Percentiles rank a stretch among this genome's conserved stretches.
phyloP scores from a whole-genome alignment of 2,888 invertebrate genomes.

The Chrysomela aeneicollis region DNA sequence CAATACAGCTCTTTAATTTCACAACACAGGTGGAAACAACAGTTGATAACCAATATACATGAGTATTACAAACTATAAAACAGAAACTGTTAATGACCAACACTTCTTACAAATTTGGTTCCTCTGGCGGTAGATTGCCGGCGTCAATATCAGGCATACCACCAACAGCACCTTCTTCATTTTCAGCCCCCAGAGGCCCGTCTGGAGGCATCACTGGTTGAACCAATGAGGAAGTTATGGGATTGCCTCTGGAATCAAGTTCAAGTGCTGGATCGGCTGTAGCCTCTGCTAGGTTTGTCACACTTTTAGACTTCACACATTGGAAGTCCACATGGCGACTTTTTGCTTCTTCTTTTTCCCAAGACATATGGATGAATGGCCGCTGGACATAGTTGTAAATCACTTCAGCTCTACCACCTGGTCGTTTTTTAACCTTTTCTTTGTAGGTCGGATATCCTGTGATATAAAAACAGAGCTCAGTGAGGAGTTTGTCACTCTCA shows the following conservation, averaged over 20 bases:
- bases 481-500: neutral
- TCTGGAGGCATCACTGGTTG: conserved; percentile 44
- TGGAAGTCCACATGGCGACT: conserved; percentile 99
- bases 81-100: conserved; percentile 39
- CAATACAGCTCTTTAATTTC: too few relatives aligned
- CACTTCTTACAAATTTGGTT: conserved; percentile 35
- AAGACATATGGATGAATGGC: conserved; percentile 98
- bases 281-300: conserved; percentile 95
- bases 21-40: too few relatives aligned
- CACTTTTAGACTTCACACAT: conserved; percentile 97
- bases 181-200: conserved; percentile 51
- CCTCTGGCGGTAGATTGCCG: conserved; percentile 40
- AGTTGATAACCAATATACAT: too few relatives aligned
- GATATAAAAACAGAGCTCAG: neutral
- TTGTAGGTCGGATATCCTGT: conserved; percentile 96
- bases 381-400: conserved; percentile 99
- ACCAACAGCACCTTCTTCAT: conserved; percentile 59
- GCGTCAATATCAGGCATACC: conserved; percentile 45
- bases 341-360: conserved; percentile 99
- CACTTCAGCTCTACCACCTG: conserved; percentile 94
- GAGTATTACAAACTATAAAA: neutral
- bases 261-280: conserved; percentile 87
- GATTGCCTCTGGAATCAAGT: conserved; percentile 69
- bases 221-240: conserved; percentile 49
- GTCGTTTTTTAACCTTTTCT: conserved; percentile 95